A percentile compares a stretch with the other conserved stretches of the same genome.
Evolutionary conservation across 2,113 vertebrate species (phyloP).

Genomic region (Corydoras maculifer): DNA sequence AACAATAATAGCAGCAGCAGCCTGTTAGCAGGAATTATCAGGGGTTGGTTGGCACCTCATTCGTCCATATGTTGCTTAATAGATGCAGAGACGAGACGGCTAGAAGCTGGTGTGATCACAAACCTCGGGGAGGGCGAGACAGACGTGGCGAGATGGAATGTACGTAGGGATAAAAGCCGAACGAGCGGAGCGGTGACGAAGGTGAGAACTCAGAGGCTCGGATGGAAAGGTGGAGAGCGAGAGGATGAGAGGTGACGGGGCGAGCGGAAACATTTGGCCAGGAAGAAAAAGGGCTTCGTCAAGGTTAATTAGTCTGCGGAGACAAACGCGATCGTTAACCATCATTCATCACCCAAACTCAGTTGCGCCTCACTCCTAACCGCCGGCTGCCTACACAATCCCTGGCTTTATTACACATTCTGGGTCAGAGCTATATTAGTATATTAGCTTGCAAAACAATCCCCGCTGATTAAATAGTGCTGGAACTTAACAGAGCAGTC

Average conservation of each 20-base stretch:
- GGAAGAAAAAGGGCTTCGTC: slow-evolving; percentile 62
- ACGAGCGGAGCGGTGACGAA: slow-evolving; percentile 13
- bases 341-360: slow-evolving; percentile 62
- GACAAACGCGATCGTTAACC: slow-evolving; percentile 56
- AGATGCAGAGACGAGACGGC: background rate
- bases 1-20: background rate
- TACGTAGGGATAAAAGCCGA: background rate
- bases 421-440: slow-evolving; percentile 6
- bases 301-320: slow-evolving; percentile 74
- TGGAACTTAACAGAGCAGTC: background rate
- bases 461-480: slow-evolving; percentile 10
- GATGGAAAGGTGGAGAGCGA: slow-evolving; percentile 25
- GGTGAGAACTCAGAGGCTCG: slow-evolving; percentile 3
- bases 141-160: background rate
- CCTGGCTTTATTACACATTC: slow-evolving; percentile 10
- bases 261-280: slow-evolving; percentile 59
- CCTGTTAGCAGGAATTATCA: no score
- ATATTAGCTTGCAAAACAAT: slow-evolving; percentile 8
- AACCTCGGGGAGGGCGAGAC: background rate
- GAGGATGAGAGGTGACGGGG: slow-evolving; percentile 24
- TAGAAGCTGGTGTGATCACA: background rate
- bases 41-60: background rate
- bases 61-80: background rate
- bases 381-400: slow-evolving; percentile 10
- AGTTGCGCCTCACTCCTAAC: slow-evolving; percentile 40